Percentiles rank a stretch among this genome's conserved stretches.
phyloP scores from a whole-genome alignment of 2,888 invertebrate genomes.

The Marronus borbonicus region DNA sequence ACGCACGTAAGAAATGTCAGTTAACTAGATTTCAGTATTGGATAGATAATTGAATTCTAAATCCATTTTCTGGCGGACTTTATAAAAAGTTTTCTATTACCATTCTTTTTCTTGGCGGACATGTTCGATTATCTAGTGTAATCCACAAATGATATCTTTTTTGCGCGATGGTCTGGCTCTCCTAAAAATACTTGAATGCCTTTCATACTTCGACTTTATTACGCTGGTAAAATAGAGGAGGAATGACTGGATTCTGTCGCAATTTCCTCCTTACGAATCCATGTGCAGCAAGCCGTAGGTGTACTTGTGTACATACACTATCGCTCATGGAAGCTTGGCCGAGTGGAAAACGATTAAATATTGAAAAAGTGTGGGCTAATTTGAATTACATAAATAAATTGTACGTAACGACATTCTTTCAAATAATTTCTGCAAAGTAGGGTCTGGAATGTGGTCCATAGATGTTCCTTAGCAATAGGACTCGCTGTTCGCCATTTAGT shows the following conservation, averaged over 20 bases:
- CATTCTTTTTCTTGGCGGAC: no score
- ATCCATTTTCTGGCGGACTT: neutral
- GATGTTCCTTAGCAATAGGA: no score
- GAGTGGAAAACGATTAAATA: no score
- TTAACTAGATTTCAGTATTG: neutral
- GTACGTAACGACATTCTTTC: no score
- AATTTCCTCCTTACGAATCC: neutral
- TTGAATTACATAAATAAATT: no score
- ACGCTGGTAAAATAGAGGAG: slow-evolving; percentile 6
- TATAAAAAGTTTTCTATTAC: neutral
- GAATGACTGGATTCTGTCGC: neutral
- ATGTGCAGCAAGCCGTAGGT: neutral
- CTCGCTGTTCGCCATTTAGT: no score
- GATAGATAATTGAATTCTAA: neutral
- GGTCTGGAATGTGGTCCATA: no score
- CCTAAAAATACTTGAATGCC: neutral
- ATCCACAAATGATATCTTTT: neutral
- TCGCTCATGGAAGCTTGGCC: no score
- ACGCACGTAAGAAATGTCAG: no score
- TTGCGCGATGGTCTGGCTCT: neutral
- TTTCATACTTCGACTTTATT: slow-evolving; percentile 8
- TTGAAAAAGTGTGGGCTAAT: no score
- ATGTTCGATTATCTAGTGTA: no score
- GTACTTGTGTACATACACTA: neutral
- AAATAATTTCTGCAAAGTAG: no score